Evolutionary conservation across 2,113 vertebrate species (phyloP).

Genomic region (Phaetusa simplex): DNA sequence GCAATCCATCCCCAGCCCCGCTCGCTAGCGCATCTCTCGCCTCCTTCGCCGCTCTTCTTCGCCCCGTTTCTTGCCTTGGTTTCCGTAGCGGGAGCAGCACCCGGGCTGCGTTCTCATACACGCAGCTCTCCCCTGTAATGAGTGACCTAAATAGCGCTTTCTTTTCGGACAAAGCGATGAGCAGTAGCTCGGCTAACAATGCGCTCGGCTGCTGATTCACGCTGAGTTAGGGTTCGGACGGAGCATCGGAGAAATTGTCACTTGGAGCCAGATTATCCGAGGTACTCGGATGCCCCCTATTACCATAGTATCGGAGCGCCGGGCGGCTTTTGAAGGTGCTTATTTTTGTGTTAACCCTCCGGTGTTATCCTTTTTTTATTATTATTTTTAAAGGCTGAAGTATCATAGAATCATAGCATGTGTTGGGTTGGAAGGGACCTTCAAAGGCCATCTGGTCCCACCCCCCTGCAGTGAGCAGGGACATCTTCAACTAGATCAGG

Average conservation of each 20-base stretch:
- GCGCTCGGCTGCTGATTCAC: neutral
- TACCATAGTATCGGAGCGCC: neutral
- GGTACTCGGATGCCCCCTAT: neutral
- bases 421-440: too few relatives aligned
- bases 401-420: too few relatives aligned
- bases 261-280: neutral
- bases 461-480: too few relatives aligned
- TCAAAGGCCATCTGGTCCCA: too few relatives aligned
- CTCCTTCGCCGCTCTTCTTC: conserved; percentile 40
- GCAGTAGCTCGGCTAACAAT: neutral
- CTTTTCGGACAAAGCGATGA: conserved; percentile 39
- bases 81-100: neutral
- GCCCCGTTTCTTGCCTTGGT: conserved; percentile 40
- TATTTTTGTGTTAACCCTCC: neutral
- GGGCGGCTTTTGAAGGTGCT: neutral
- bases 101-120: neutral
- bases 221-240: neutral
- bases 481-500: too few relatives aligned
- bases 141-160: conserved; percentile 53
- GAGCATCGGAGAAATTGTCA: neutral
- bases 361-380: neutral
- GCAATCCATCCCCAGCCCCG: neutral
- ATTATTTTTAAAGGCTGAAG: neutral
- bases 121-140: neutral
- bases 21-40: neutral